Evolutionary conservation across 2,888 invertebrate genomes (phyloP).

Genomic region (Acholoe squamosa): DNA sequence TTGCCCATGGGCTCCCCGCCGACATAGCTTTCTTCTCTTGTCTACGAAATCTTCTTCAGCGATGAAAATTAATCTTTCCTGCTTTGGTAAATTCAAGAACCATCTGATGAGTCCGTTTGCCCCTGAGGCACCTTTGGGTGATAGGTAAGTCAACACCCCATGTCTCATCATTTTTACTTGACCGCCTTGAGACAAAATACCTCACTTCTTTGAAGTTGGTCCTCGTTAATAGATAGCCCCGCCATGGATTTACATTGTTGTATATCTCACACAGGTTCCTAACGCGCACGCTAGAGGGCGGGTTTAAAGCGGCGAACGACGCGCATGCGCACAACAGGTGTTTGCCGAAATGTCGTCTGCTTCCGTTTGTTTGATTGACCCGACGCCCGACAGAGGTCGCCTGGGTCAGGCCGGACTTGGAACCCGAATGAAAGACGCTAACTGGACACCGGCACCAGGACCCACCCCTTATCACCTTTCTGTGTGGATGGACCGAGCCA

Average conservation of each 20-base stretch:
- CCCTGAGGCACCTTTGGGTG: not conserved
- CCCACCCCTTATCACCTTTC: constrained; percentile 7
- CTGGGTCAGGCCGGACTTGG: constrained; percentile 25
- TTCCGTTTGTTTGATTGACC: constrained; percentile 19
- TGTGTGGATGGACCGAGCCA: not conserved
- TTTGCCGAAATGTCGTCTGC: constrained; percentile 39
- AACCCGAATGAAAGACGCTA: not conserved
- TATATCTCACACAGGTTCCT: not conserved
- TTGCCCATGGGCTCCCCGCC: not conserved
- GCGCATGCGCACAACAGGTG: constrained; percentile 53
- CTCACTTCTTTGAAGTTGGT: not conserved
- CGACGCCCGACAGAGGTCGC: constrained; percentile 41
- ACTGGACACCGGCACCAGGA: constrained; percentile 24
- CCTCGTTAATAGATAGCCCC: not conserved
- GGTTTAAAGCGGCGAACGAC: not conserved
- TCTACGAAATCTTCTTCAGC: not conserved
- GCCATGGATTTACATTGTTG: not conserved
- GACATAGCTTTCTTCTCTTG: not conserved
- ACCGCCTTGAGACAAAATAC: constrained; percentile 40
- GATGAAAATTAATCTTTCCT: constrained; percentile 42
- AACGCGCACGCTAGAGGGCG: constrained; percentile 14
- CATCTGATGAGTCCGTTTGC: not conserved
- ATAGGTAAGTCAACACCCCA: not conserved
- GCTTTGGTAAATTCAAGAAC: constrained; percentile 22
- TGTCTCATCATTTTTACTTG: constrained; percentile 18